Evolutionary conservation across 1,140 invertebrate species (phyloP).

Genomic region (Archegozetes longisetosus): DNA sequence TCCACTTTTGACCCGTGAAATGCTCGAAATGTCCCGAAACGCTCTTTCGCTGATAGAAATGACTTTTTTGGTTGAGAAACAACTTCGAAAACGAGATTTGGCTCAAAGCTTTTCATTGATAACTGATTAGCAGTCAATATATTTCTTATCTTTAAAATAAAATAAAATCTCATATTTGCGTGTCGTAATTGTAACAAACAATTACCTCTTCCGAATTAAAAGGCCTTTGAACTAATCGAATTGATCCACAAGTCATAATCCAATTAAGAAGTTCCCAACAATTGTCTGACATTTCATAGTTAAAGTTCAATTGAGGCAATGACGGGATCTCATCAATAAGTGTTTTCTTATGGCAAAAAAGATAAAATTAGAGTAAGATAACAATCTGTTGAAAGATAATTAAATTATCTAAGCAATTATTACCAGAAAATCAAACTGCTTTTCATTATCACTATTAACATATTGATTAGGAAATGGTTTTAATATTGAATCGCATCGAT

Average conservation of each 20-base stretch:
- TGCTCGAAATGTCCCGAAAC: slow-evolving; percentile 6
- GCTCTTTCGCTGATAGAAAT: not conserved
- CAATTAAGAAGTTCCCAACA: not conserved
- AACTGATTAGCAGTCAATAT: not conserved
- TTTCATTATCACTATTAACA: not conserved
- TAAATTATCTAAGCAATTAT: not conserved
- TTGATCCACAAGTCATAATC: not conserved
- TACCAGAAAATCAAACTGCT: not conserved
- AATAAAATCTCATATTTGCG: not conserved
- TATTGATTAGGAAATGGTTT: not conserved
- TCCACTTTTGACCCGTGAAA: slow-evolving; percentile 9
- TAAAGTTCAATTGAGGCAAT: not conserved
- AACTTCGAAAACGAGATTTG: not conserved
- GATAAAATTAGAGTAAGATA: too few species aligned
- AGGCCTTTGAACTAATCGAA: not conserved
- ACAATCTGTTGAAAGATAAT: too few species aligned
- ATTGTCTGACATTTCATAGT: not conserved
- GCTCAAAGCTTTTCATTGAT: not conserved
- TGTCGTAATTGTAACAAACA: too few species aligned
- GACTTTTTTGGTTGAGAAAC: not conserved
- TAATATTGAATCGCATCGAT: not conserved
- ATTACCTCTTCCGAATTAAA: not conserved
- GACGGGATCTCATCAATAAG: not conserved
- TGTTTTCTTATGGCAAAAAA: not conserved
- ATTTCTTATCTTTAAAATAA: not conserved